phyloP scores from a whole-genome alignment of 2,797 vertebrate genomes.

The Hippocampus kuda region DNA sequence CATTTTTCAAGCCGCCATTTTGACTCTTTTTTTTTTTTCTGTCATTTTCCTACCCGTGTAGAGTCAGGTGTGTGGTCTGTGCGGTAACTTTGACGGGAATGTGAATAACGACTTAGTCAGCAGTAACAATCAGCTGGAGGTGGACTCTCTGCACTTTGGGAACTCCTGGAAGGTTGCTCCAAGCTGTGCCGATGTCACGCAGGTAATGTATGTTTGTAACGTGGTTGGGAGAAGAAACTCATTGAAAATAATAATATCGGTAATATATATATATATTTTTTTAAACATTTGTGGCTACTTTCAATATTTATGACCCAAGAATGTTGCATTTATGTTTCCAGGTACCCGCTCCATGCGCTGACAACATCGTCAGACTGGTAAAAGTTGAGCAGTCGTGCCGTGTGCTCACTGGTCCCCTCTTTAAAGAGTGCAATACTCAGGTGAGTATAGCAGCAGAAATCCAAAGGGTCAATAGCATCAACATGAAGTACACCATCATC shows the following conservation, averaged over 20 bases:
- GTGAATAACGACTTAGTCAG: constrained; percentile 91
- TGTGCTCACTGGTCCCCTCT: constrained; percentile 74
- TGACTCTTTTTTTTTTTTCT: background rate
- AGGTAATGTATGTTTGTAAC: constrained; percentile 57
- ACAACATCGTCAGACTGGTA: constrained; percentile 74
- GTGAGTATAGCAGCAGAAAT: constrained; percentile 57
- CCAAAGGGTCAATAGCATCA: background rate
- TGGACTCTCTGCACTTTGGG: constrained; percentile 82
- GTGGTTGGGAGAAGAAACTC: background rate
- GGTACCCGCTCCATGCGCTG: constrained; percentile 64
- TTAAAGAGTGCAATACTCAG: constrained; percentile 80
- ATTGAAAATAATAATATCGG: background rate
- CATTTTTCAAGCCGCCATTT: background rate
- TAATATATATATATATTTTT: too few species aligned
- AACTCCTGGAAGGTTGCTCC: constrained; percentile 92
- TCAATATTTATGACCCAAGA: background rate
- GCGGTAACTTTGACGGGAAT: constrained; percentile 90
- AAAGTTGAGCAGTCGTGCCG: constrained; percentile 86
- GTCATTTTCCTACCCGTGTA: constrained; percentile 33
- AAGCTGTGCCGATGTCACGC: constrained; percentile 78
- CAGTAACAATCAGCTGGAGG: constrained; percentile 88
- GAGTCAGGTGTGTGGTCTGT: constrained; percentile 87
- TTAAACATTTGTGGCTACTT: background rate
- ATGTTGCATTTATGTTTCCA: constrained; percentile 28
- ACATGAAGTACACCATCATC: background rate